phyloP scores from a whole-genome alignment of 2,113 vertebrate species.

The Acrocephalus kingi region DNA sequence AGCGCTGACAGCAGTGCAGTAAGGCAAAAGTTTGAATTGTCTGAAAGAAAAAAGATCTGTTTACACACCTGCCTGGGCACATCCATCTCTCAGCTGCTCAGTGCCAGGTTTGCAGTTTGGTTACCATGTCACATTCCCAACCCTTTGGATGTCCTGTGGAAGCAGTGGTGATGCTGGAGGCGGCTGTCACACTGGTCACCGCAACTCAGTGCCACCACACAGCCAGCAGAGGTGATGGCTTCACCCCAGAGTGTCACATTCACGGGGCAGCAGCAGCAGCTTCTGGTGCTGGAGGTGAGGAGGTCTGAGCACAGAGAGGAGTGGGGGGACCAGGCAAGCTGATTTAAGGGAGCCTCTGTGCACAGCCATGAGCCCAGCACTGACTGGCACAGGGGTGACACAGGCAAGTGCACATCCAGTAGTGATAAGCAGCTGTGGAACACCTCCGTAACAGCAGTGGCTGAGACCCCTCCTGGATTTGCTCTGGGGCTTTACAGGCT shows the following conservation, averaged over 20 bases:
- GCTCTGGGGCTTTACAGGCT: not conserved
- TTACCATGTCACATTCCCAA: not conserved
- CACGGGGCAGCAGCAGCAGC: not conserved
- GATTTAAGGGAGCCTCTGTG: rapidly evolving
- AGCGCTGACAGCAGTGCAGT: conserved; percentile 22
- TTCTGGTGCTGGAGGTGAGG: not conserved
- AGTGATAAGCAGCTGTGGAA: not conserved
- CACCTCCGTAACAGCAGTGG: not conserved
- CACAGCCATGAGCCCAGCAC: not conserved
- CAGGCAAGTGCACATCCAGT: not conserved
- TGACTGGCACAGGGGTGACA: not conserved
- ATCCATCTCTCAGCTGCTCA: not conserved
- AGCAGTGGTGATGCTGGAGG: rapidly evolving
- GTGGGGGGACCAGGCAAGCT: not conserved
- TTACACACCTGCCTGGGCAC: not conserved
- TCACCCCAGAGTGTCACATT: rapidly evolving
- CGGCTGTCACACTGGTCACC: rapidly evolving
- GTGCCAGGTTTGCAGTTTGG: not conserved
- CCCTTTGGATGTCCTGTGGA: rapidly evolving
- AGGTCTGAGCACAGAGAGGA: not conserved
- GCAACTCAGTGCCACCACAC: not conserved
- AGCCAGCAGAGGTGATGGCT: not conserved
- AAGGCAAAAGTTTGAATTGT: conserved; percentile 37
- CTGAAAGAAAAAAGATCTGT: not conserved
- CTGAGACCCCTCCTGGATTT: not conserved